Evolutionary conservation across 2,888 invertebrate genomes (phyloP).

Genomic region (Folsomia candida): DNA sequence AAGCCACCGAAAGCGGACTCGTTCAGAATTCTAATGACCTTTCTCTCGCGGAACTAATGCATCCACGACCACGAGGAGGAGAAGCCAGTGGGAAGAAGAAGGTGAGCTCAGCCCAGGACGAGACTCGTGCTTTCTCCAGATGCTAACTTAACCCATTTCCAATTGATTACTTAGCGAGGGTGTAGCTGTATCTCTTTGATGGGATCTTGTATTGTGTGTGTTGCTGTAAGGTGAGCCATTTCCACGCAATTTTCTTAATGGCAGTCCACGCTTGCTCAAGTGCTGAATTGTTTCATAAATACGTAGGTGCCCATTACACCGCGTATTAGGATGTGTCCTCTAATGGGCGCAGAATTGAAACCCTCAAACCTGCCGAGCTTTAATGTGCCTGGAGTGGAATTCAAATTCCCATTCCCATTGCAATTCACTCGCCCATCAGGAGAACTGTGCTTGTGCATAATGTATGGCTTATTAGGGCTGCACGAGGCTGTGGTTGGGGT

Average conservation of each 20-base stretch:
- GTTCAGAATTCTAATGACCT: conserved; percentile 15
- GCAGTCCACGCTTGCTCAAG: background rate
- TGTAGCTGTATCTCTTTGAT: background rate
- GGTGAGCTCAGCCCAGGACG: background rate
- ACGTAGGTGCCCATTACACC: no score
- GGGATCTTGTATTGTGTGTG: no score
- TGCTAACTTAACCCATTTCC: background rate
- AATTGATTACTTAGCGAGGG: conserved; percentile 11
- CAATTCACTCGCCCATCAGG: no score
- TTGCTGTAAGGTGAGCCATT: background rate
- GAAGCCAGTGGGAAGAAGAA: no score
- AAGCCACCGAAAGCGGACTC: conserved; percentile 11
- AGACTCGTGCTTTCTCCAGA: conserved; percentile 4
- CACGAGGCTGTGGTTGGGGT: no score
- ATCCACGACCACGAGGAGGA: background rate
- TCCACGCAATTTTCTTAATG: conserved; percentile 13
- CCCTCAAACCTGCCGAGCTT: no score
- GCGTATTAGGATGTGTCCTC: no score
- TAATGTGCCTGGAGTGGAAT: no score
- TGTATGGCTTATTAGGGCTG: no score
- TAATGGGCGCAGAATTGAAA: no score
- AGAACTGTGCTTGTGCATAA: no score
- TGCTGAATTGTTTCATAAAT: background rate
- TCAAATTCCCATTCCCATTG: no score
- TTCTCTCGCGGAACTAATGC: background rate